Percentiles rank a stretch among this genome's conserved stretches.
Conservation (phyloP, 1,140 invertebrate species). For the Drosophila ironensis region DNA sequence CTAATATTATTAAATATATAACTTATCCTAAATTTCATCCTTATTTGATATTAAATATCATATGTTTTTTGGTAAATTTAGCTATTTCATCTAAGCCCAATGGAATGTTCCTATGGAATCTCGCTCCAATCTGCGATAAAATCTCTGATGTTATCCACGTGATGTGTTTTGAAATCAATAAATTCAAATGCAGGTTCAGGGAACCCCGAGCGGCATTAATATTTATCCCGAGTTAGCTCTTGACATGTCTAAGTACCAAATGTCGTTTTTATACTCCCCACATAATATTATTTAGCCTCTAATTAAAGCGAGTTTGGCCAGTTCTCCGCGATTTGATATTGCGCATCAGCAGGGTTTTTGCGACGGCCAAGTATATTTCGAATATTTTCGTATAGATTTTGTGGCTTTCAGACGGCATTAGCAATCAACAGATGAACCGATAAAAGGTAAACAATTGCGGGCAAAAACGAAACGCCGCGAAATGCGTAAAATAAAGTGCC, state of each 20-base stretch:
- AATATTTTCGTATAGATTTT: not conserved
- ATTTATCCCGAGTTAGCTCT: constrained; percentile 26
- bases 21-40: too few relatives aligned
- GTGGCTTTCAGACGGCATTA: constrained; percentile 13
- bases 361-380: constrained; percentile 8
- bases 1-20: too few relatives aligned
- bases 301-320: constrained; percentile 69
- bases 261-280: constrained; percentile 32
- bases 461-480: constrained; percentile 7
- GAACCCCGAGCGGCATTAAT: constrained; percentile 40
- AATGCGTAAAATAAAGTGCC: constrained; percentile 11
- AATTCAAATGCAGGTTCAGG: constrained; percentile 31
- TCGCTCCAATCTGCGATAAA: not conserved
- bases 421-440: constrained; percentile 29
- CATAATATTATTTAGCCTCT: constrained; percentile 51
- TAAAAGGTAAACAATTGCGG: constrained; percentile 42
- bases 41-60: too few relatives aligned
- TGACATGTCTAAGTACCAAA: constrained; percentile 37
- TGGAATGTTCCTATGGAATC: constrained; percentile 5
- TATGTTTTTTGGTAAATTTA: too few relatives aligned
- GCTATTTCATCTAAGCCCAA: too few relatives aligned
- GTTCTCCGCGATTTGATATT: constrained; percentile 24
- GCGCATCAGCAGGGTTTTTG: constrained; percentile 3
- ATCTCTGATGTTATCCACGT: constrained; percentile 20
- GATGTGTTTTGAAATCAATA: constrained; percentile 16